Evolutionary conservation across 1,140 invertebrate species (phyloP).

Genomic region (Bursaphelenchus mucronatus): DNA sequence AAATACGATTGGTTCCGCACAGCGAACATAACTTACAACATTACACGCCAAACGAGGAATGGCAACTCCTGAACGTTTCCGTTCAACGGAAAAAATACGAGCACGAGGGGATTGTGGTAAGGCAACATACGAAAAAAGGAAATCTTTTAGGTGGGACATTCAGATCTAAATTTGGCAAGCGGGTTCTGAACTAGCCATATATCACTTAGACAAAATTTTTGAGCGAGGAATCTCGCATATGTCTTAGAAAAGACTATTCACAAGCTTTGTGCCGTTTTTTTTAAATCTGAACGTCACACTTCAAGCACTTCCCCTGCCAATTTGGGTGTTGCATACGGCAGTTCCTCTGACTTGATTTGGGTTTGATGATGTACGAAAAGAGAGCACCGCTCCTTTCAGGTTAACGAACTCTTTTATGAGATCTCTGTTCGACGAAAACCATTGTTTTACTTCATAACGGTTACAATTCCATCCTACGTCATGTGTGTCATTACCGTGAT

Average conservation of each 20-base stretch:
- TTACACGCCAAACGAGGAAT: slow-evolving; percentile 51
- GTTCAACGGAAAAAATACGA: slow-evolving; percentile 45
- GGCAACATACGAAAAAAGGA: not conserved
- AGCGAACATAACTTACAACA: slow-evolving; percentile 47
- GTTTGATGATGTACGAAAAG: too few species aligned
- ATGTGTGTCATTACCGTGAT: slow-evolving; percentile 50
- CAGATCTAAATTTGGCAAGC: too few species aligned
- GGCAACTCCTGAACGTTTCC: slow-evolving; percentile 48
- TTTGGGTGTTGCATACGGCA: too few species aligned
- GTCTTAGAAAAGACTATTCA: not conserved
- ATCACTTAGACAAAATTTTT: too few species aligned
- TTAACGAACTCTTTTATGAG: slow-evolving; percentile 50
- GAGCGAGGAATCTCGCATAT: too few species aligned
- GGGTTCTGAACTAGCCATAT: too few species aligned
- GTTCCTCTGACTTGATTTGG: too few species aligned
- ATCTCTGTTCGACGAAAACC: slow-evolving; percentile 47
- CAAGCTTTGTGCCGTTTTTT: too few species aligned
- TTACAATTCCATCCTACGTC: slow-evolving; percentile 38
- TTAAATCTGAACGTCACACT: not conserved
- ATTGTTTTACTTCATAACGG: slow-evolving; percentile 52
- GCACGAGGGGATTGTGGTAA: slow-evolving; percentile 48
- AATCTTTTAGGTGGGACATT: not conserved
- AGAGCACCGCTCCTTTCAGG: slow-evolving; percentile 17
- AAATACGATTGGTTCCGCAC: slow-evolving; percentile 49
- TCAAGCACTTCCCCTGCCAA: too few species aligned